A percentile compares a stretch with the other conserved stretches of the same genome.
Evolutionary conservation across 2,888 invertebrate genomes (phyloP).

Genomic region (Conops quadrifasciatus): DNA sequence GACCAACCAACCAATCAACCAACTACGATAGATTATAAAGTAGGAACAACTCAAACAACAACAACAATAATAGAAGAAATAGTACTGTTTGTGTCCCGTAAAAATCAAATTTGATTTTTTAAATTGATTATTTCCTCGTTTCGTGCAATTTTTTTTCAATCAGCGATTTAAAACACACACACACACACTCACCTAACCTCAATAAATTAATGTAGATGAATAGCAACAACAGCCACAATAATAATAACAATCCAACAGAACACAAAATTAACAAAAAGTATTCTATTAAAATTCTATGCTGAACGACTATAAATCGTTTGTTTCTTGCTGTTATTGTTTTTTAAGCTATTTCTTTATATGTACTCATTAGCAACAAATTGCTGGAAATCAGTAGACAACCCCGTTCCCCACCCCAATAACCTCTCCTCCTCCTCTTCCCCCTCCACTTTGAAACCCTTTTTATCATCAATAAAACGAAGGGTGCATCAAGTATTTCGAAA

Average conservation of each 20-base stretch:
- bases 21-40: background rate
- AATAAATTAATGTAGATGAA: slow-evolving; percentile 1
- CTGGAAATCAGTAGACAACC: too few species aligned
- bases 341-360: too few species aligned
- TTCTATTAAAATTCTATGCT: slow-evolving; percentile 21
- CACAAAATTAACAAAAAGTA: background rate
- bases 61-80: slow-evolving; percentile 4
- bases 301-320: background rate
- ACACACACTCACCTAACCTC: background rate
- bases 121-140: slow-evolving; percentile 66
- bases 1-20: slow-evolving; percentile 8
- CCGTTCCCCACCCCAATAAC: too few species aligned
- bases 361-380: too few species aligned
- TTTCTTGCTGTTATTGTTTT: too few species aligned
- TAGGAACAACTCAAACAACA: background rate
- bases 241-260: background rate
- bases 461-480: too few species aligned
- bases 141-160: slow-evolving; percentile 27
- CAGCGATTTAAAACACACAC: background rate
- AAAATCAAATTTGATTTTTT: slow-evolving; percentile 64
- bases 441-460: too few species aligned
- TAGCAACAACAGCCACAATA: slow-evolving; percentile 9
- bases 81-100: slow-evolving; percentile 41
- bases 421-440: too few species aligned
- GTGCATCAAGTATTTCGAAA: too few species aligned